Percentiles rank a stretch among this genome's conserved stretches.
phyloP scores from a whole-genome alignment of 2,888 invertebrate species.

The Cyaniris semiargus region DNA sequence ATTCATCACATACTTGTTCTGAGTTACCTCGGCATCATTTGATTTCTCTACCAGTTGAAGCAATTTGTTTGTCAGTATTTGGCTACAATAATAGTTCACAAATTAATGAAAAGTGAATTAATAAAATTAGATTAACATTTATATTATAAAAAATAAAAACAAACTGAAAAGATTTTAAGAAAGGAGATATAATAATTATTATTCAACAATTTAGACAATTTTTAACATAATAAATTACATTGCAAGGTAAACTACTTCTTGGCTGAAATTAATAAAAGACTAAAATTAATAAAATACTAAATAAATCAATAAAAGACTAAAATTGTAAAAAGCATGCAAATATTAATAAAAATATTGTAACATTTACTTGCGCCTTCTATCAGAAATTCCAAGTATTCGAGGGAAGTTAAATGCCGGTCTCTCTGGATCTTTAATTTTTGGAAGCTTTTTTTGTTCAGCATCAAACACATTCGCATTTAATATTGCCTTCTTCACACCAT shows the following conservation, averaged over 20 bases:
- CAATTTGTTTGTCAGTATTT: conserved; percentile 83
- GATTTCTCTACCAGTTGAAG: conserved; percentile 85
- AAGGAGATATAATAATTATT: too few species aligned
- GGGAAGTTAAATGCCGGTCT: conserved; percentile 87
- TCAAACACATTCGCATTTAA: conserved; percentile 86
- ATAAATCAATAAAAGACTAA: too few species aligned
- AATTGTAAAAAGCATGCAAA: neutral
- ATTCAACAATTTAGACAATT: too few species aligned
- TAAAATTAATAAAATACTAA: too few species aligned
- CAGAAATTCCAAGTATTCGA: conserved; percentile 87
- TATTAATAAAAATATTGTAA: neutral
- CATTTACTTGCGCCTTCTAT: conserved; percentile 84
- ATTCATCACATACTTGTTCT: conserved; percentile 80
- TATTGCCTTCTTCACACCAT: conserved; percentile 83
- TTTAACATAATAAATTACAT: too few species aligned
- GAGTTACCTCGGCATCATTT: conserved; percentile 75
- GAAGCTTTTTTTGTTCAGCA: conserved; percentile 88
- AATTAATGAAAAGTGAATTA: conserved; percentile 20
- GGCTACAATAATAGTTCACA: conserved; percentile 65
- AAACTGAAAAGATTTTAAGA: neutral
- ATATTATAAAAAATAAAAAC: neutral
- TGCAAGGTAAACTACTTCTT: too few species aligned
- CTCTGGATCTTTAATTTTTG: conserved; percentile 84
- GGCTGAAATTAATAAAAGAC: too few species aligned
- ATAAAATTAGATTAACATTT: neutral